Percentiles rank a stretch among this genome's conserved stretches.
phyloP scores from a whole-genome alignment of 1,140 invertebrate genomes.

The Tetramorium alpestre region DNA sequence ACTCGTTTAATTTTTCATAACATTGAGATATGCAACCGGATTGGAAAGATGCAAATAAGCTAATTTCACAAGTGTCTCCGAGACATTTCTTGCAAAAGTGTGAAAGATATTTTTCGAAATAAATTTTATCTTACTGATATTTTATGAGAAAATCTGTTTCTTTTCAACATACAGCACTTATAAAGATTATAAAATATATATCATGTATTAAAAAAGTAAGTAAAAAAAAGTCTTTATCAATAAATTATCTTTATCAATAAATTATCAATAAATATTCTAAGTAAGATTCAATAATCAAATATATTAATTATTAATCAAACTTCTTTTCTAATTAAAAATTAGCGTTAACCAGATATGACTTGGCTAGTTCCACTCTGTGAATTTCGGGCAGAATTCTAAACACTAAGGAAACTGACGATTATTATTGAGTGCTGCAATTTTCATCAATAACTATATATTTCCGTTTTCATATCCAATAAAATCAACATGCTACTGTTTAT shows the following conservation, averaged over 20 bases:
- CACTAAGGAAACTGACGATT: background rate
- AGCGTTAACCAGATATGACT: background rate
- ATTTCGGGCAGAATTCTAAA: background rate
- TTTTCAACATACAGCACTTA: background rate
- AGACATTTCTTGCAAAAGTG: background rate
- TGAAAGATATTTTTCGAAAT: background rate
- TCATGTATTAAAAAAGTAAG: too few relatives aligned
- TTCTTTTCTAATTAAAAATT: background rate
- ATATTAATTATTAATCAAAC: slow-evolving; percentile 9
- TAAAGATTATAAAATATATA: background rate
- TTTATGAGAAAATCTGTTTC: background rate
- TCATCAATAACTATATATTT: slow-evolving; percentile 36
- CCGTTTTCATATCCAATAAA: background rate
- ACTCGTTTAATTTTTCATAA: background rate
- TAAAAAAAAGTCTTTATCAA: too few relatives aligned
- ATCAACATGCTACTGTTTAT: slow-evolving; percentile 44
- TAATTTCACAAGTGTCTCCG: background rate
- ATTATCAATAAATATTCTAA: background rate
- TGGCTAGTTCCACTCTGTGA: background rate
- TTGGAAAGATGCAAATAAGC: background rate
- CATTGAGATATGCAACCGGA: background rate
- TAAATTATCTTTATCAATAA: too few relatives aligned
- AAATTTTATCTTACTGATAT: background rate
- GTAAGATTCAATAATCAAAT: background rate
- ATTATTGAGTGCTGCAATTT: slow-evolving; percentile 11